phyloP scores from a whole-genome alignment of 2,113 vertebrate species.

The Gavialis gangeticus region DNA sequence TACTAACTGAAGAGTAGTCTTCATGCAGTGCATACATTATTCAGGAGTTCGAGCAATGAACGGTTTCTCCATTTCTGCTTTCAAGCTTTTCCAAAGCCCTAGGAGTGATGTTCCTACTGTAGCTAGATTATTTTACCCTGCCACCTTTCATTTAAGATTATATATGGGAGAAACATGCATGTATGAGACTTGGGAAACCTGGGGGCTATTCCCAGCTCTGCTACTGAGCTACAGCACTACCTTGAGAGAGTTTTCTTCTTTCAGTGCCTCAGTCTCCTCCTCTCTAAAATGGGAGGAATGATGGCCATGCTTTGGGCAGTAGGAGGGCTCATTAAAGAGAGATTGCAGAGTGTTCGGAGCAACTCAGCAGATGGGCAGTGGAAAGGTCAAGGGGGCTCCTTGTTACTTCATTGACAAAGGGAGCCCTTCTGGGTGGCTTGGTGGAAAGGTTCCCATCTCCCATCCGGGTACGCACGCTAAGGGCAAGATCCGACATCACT shows the following conservation, averaged over 20 bases:
- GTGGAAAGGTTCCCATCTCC: no score
- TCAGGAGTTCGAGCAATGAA: neutral
- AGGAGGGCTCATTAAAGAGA: neutral
- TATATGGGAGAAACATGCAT: neutral
- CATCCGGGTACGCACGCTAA: no score
- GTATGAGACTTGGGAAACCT: no score
- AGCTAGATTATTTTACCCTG: neutral
- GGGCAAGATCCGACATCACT: no score
- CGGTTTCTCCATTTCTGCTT: neutral
- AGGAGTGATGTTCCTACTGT: neutral
- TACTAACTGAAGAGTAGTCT: neutral
- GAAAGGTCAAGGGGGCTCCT: neutral
- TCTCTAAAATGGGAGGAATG: no score
- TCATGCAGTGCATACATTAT: accelerated
- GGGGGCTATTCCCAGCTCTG: no score
- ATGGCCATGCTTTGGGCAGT: neutral
- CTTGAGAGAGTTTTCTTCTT: no score
- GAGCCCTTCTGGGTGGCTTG: neutral
- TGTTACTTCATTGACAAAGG: neutral
- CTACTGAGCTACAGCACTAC: no score
- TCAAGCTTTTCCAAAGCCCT: neutral
- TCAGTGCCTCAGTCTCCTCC: no score
- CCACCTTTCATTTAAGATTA: accelerated
- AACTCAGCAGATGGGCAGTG: neutral
- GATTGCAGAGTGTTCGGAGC: neutral